A percentile compares a stretch with the other conserved stretches of the same genome.
phyloP scores from a whole-genome alignment of 2,888 invertebrate species.

The Dasysyrphus tricinctus region DNA sequence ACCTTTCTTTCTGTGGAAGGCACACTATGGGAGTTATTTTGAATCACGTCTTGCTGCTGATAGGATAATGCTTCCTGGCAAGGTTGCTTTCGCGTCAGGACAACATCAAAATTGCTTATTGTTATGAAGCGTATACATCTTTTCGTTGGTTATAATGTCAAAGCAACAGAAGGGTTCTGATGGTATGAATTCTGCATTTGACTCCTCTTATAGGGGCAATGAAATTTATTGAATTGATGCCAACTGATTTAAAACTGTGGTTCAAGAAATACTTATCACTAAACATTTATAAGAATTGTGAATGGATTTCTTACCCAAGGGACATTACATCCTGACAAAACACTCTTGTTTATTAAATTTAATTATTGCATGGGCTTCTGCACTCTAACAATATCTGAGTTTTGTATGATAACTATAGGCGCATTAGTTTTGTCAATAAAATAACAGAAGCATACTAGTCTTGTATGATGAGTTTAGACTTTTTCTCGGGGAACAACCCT shows the following conservation, averaged over 20 bases:
- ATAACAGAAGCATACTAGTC: too few species aligned
- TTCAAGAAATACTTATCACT: background rate
- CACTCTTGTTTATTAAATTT: too few species aligned
- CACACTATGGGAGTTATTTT: background rate
- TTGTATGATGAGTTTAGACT: too few species aligned
- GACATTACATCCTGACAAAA: too few species aligned
- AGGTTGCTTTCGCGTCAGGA: slow-evolving; percentile 10
- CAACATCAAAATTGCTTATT: slow-evolving; percentile 2
- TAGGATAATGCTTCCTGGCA: slow-evolving; percentile 20
- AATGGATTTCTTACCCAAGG: too few species aligned
- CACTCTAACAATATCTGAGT: too few species aligned
- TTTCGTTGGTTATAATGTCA: background rate
- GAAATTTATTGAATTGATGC: background rate
- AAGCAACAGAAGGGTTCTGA: background rate
- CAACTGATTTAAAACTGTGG: background rate
- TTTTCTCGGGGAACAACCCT: too few species aligned
- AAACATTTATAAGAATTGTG: too few species aligned
- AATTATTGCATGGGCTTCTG: too few species aligned
- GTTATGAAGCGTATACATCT: background rate
- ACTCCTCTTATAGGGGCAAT: background rate
- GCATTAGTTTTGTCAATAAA: too few species aligned
- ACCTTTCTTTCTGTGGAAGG: background rate
- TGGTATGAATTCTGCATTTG: background rate
- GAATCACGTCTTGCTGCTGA: background rate
- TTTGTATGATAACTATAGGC: too few species aligned